phyloP scores from a whole-genome alignment of 2,888 invertebrate genomes.

The Eulithis prunata region DNA sequence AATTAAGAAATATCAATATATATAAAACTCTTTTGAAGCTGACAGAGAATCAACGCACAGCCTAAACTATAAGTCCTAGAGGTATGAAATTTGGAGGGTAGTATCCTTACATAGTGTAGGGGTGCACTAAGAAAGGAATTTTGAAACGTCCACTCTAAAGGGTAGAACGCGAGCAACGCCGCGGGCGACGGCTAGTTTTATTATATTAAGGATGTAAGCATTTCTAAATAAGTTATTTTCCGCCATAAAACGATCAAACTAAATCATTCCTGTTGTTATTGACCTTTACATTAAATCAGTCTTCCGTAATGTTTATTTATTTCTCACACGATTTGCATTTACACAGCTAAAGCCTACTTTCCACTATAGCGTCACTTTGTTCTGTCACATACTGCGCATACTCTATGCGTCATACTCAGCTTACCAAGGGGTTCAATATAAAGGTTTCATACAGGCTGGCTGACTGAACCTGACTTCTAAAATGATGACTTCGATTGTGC shows the following conservation, averaged over 20 bases:
- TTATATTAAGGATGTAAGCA: not conserved
- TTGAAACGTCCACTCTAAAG: too few species aligned
- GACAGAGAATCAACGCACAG: too few species aligned
- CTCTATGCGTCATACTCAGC: not conserved
- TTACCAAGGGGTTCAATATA: not conserved
- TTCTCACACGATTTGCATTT: conserved; percentile 16
- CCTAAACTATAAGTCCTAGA: too few species aligned
- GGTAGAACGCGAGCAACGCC: too few species aligned
- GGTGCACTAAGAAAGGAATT: too few species aligned
- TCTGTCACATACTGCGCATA: not conserved
- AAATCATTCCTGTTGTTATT: conserved; percentile 32
- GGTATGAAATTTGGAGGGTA: too few species aligned
- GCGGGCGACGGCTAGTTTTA: too few species aligned
- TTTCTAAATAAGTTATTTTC: conserved; percentile 30
- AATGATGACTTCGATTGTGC: too few species aligned
- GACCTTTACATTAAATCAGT: conserved; percentile 17
- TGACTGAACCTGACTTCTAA: too few species aligned
- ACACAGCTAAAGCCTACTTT: conserved; percentile 2
- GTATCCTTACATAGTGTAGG: too few species aligned
- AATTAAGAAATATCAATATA: not conserved
- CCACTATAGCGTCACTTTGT: not conserved
- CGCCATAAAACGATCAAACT: conserved; percentile 8
- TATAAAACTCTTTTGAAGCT: too few species aligned
- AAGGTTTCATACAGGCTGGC: too few species aligned
- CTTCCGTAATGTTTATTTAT: conserved; percentile 21